Evolutionary conservation across 2,113 vertebrate species (phyloP), one percentile per base, ranked within the genome.

Genomic region (Rana temporaria): DNA sequence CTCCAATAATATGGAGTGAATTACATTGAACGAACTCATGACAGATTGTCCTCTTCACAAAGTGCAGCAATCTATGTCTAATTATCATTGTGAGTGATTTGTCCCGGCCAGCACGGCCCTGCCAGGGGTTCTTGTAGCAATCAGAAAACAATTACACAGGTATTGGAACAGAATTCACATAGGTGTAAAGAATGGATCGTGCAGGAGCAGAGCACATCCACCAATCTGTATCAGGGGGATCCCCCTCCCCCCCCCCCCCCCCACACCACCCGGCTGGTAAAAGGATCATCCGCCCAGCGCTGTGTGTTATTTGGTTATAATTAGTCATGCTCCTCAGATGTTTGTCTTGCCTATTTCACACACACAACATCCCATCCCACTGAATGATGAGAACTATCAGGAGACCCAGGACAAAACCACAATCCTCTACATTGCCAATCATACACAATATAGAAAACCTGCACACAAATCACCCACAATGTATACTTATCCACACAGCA

Each of bases 291-390:
- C 38, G 22, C 38, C 24, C 62, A 53, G 38, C 62, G 22, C 75
- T 55, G 48, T 24, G 57, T 24, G 20, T 56, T 66, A 66, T 78
- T 78, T 78, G 42, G 62, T 26, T 78, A 66, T 16, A 78, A 78
- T 78, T 78, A 66, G 75, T 78, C 62, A 53, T 30, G 75, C 20
- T 22, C 62, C 75, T 66, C 62, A 30, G 17, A 55, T 78, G 62
- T 78, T 78, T 78, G 62, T 77, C 62, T 66, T 78, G 20, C 62
- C 75, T 66, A 48, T 78, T 78, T 66, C 62, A 56, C 70, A 72
- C 68, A 71, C 52, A 30, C 1, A 72, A 72, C 70, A 72, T 26
- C 70, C 70, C 20, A 18, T 56, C n/a, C 20, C 42, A 26, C 20
- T 66, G 75, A 32, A 66, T 56, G 24, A 65, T 78, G 42, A 26